Evolutionary conservation across 1,140 invertebrate species (phyloP).

Genomic region (Trichomalopsis sarcophagae): DNA sequence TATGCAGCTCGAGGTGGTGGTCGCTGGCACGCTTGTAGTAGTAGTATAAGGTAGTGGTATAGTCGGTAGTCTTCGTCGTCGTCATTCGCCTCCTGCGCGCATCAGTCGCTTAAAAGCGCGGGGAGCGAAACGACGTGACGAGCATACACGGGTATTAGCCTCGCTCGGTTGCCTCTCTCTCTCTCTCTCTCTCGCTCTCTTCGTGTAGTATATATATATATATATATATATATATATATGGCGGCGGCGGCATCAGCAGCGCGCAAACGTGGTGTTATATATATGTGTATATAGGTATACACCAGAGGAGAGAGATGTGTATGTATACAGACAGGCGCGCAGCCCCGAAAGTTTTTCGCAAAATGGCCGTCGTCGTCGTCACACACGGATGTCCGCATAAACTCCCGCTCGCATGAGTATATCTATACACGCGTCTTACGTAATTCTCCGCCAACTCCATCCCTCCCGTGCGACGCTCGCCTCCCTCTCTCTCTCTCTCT

Average conservation of each 20-base stretch:
- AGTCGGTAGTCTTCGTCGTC: background rate
- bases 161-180: conserved; percentile 56
- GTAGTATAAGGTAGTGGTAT: conserved; percentile 1
- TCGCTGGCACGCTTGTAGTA: background rate
- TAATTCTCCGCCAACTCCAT: conserved; percentile 46
- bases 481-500: conserved; percentile 59
- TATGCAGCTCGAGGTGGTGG: background rate
- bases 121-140: conserved; percentile 64
- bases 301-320: background rate
- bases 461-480: conserved; percentile 48
- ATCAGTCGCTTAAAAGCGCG: conserved; percentile 45
- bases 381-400: conserved; percentile 73
- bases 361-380: conserved; percentile 74
- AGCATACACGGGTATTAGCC: conserved; percentile 70
- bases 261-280: background rate
- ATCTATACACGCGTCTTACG: conserved; percentile 32
- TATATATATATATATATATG: no score
- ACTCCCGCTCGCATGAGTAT: conserved; percentile 57
- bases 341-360: conserved; percentile 74
- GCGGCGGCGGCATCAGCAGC: conserved; percentile 28
- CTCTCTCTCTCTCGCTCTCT: conserved; percentile 1
- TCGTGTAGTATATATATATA: conserved; percentile 21
- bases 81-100: conserved; percentile 24
- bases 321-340: conserved; percentile 60
- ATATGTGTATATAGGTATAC: background rate